A percentile compares a stretch with the other conserved stretches of the same genome.
Conservation (phyloP, 1,140 invertebrate species). For the Ips nitidus region DNA sequence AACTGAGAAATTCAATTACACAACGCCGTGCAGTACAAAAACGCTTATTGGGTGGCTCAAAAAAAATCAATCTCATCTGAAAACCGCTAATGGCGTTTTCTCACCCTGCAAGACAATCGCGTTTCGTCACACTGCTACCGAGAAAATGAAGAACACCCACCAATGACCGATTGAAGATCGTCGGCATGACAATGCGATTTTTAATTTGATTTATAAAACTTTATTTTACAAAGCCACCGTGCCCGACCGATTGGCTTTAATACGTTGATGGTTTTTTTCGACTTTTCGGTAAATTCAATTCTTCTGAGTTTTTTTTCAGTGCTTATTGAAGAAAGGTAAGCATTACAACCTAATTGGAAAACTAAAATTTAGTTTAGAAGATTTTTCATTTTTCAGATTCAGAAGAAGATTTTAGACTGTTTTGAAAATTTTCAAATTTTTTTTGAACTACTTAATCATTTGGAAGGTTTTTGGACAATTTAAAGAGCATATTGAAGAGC, state of each 20-base stretch:
- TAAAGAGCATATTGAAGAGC: no score
- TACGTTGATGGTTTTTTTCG: constrained; percentile 19
- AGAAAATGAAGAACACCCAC: constrained; percentile 36
- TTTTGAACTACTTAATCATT: no score
- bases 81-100: constrained; percentile 29
- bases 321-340: no score
- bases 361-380: no score
- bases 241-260: constrained; percentile 21
- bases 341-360: no score
- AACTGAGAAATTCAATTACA: not conserved
- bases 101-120: constrained; percentile 30
- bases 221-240: constrained; percentile 31
- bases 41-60: constrained; percentile 12
- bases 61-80: constrained; percentile 26
- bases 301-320: no score
- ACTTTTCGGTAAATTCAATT: not conserved
- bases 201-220: constrained; percentile 37
- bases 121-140: constrained; percentile 31
- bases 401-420: no score
- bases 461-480: no score
- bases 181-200: constrained; percentile 29
- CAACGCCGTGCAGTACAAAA: not conserved
- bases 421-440: no score
- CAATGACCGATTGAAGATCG: constrained; percentile 31
- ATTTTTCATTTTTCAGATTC: no score